These are phyloP conservation scores for Megathymus violae DNA, from an alignment of 1,140 invertebrate species.

Conservation along the genomic window DNA sequence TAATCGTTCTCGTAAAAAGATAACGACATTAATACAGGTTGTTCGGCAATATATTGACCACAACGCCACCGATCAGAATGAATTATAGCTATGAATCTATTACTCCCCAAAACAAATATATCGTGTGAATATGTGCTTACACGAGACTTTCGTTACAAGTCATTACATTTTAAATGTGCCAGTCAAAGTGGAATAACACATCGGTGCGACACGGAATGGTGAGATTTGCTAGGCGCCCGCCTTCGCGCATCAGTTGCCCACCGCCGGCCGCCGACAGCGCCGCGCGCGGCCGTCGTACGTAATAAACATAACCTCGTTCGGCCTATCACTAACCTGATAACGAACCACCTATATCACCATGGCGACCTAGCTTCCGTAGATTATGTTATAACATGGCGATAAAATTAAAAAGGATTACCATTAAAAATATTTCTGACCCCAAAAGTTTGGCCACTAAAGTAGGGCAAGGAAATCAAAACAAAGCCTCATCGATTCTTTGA, in stretches of 20 bases:
- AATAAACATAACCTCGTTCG: constrained; percentile 71
- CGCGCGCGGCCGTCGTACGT: constrained; percentile 54
- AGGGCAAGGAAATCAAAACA: constrained; percentile 58
- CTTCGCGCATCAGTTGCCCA: constrained; percentile 70
- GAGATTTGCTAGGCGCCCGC: constrained; percentile 54
- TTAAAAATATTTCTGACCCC: constrained; percentile 16
- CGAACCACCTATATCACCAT: constrained; percentile 15
- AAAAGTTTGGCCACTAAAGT: constrained; percentile 31
- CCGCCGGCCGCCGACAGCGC: constrained; percentile 65
- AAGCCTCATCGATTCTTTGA: constrained; percentile 70
- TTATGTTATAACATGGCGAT: constrained; percentile 13
- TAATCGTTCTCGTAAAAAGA: no score
- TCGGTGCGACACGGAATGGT: constrained; percentile 30
- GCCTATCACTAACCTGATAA: constrained; percentile 44
- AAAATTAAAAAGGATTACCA: constrained; percentile 1
- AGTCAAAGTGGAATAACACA: constrained; percentile 30
- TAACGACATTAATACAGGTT: no score
- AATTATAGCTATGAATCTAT: no score
- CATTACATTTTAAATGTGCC: neutral
- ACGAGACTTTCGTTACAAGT: no score
- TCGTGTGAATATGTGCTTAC: no score
- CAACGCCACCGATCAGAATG: no score
- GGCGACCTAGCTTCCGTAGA: constrained; percentile 6
- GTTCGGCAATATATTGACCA: no score
- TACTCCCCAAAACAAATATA: no score